A percentile compares a stretch with the other conserved stretches of the same genome.
Evolutionary conservation across 30 jellyfish, hydroid and myxozoan species (phyloP).

Genomic region (Turritopsis rubra): DNA sequence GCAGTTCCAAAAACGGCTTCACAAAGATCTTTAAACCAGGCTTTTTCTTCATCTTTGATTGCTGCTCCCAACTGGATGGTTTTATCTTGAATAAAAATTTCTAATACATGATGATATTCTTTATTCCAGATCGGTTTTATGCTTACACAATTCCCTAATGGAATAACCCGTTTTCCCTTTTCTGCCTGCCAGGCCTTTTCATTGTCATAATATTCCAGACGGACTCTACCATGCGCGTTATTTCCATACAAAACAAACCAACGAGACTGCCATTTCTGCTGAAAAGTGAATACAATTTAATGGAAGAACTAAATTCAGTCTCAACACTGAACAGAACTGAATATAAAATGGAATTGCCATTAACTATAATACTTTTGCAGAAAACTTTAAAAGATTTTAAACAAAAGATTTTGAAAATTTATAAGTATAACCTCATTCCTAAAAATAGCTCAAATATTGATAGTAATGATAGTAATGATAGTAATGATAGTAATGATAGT

Average conservation of each 20-base stretch:
- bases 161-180: constrained; percentile 87
- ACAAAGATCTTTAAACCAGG: constrained; percentile 91
- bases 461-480: no score
- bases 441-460: no score
- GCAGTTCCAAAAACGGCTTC: constrained; percentile 91
- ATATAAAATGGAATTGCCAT: no score
- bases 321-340: no score
- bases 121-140: constrained; percentile 97
- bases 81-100: constrained; percentile 85
- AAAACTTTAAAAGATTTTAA: no score
- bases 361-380: no score
- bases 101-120: constrained; percentile 88
- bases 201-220: constrained; percentile 88
- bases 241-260: constrained; percentile 94
- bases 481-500: no score
- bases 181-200: constrained; percentile 95
- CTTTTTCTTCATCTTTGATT: constrained; percentile 88
- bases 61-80: constrained; percentile 92
- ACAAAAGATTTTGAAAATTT: no score
- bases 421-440: no score
- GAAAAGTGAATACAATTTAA: background rate
- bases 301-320: no score
- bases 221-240: constrained; percentile 91
- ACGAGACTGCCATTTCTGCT: constrained; percentile 95
- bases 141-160: constrained; percentile 93